Conservation (phyloP, 2,888 invertebrate species). For the Cryptops parisi region DNA sequence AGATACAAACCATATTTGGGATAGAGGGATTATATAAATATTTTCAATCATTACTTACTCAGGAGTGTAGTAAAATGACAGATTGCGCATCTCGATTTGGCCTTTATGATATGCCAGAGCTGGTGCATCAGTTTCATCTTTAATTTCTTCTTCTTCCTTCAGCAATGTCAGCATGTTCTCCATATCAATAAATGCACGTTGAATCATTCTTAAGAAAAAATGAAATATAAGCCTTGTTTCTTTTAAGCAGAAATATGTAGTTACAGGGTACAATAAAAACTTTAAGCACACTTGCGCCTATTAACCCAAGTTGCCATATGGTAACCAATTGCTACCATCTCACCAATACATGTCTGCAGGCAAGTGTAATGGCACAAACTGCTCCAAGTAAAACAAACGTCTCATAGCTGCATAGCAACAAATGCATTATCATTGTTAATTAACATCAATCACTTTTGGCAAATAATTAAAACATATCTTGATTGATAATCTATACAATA, state of each 20-base stretch:
- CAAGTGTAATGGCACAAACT: too few relatives aligned
- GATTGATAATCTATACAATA: neutral
- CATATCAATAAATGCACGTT: slow-evolving; percentile 97
- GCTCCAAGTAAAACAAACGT: too few relatives aligned
- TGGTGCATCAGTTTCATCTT: slow-evolving; percentile 64
- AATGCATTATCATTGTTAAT: too few relatives aligned
- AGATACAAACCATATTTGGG: too few relatives aligned
- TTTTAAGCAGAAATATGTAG: too few relatives aligned
- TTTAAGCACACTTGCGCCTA: neutral
- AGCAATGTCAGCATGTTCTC: slow-evolving; percentile 98
- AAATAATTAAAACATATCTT: slow-evolving; percentile 9
- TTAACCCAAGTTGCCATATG: neutral
- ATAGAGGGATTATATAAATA: too few relatives aligned
- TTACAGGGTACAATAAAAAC: neutral
- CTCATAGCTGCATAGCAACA: too few relatives aligned
- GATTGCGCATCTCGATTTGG: slow-evolving; percentile 70
- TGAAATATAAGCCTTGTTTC: too few relatives aligned
- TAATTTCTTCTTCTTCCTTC: slow-evolving; percentile 69
- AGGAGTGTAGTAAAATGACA: slow-evolving; percentile 73
- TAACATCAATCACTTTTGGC: too few relatives aligned
- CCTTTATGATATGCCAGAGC: slow-evolving; percentile 48
- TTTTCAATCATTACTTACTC: slow-evolving; percentile 42
- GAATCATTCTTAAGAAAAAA: slow-evolving; percentile 59
- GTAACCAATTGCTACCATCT: too few relatives aligned
- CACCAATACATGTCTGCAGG: too few relatives aligned